Evolutionary conservation across 2,888 invertebrate species (phyloP), one percentile per base, ranked within the genome.

Genomic region (Azorinus chamasolen): DNA sequence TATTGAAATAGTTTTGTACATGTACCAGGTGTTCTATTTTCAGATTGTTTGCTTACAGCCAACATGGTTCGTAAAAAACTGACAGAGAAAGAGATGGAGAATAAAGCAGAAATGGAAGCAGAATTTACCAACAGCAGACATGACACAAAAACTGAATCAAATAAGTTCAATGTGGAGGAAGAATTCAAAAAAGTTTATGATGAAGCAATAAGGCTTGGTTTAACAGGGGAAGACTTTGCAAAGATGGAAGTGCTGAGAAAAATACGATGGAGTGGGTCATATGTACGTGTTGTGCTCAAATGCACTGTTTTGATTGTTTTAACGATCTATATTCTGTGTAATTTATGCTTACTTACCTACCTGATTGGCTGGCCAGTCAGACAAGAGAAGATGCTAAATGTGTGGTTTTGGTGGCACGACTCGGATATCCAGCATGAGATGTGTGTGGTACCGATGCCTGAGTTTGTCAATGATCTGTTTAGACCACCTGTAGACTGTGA

Each of bases 401-500:
- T 76, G 0, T 87, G 87, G 84, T 86, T 87, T 73, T 50, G 68
- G n/a, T 20, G 84, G 32, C 63, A 76, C 46, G 85, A 83, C 12
- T 22, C 69, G 12, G 81, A 83, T 27, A 25, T 81, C 0, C 79
- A 82, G 3, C 18, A 71, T 14, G 88, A 89, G 50, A 74, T 57
- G 16, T 92, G 92, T 79, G 58, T 90, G 6, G 27, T 91, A 0
- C 78, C 83, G 16, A 61, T 85, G 53, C 79, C 83, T 1, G 87
- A 88, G 10, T 50, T 53, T 18, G 8, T 89, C 1, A 45, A 75
- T 0, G 88, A 90, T 46, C 37, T 94, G 8, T 96, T 97, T 91
- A 95, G 97, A 1, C 96, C 97, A 0, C 96, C 97, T 0, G 96
- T 96, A 1, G 95, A 95, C 88, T 98, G 98, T 91, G 94, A 95